Percentiles rank a stretch among this genome's conserved stretches.
phyloP scores from a whole-genome alignment of 1,140 invertebrate species.

The Drosophila mayri region DNA sequence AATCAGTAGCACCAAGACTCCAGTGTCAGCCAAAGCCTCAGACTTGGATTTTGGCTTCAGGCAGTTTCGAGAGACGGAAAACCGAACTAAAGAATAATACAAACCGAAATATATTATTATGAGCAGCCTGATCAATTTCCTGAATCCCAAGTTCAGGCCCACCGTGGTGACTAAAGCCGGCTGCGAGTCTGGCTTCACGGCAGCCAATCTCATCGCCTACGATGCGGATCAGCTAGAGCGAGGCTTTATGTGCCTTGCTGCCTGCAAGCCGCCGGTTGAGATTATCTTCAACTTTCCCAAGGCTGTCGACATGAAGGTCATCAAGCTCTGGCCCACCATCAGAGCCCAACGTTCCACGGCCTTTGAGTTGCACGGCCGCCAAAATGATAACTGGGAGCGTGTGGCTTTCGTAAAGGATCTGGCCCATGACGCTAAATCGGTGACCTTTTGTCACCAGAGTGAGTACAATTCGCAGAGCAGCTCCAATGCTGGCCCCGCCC shows the following conservation, averaged over 20 bases:
- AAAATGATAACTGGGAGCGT: slow-evolving; percentile 70
- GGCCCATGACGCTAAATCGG: slow-evolving; percentile 80
- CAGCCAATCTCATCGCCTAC: slow-evolving; percentile 88
- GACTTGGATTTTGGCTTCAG: not conserved
- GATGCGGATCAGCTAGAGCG: slow-evolving; percentile 83
- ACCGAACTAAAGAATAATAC: no score
- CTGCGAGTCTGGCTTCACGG: slow-evolving; percentile 88
- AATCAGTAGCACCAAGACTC: not conserved
- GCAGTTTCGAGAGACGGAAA: not conserved
- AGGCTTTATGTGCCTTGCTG: slow-evolving; percentile 89
- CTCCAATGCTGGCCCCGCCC: slow-evolving; percentile 2
- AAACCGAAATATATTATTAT: not conserved
- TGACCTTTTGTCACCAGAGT: slow-evolving; percentile 86
- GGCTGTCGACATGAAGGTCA: slow-evolving; percentile 88
- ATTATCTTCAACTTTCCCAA: slow-evolving; percentile 89
- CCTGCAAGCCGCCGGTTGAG: slow-evolving; percentile 90
- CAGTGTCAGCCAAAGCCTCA: not conserved
- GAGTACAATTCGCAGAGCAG: slow-evolving; percentile 74
- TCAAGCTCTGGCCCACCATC: slow-evolving; percentile 87
- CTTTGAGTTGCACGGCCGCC: slow-evolving; percentile 87
- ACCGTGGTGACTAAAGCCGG: slow-evolving; percentile 82
- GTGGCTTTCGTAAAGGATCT: slow-evolving; percentile 85
- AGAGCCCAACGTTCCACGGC: slow-evolving; percentile 88
- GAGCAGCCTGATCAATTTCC: slow-evolving; percentile 85
- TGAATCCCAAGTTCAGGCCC: slow-evolving; percentile 85